Evolutionary conservation across 2,888 invertebrate genomes (phyloP).

Genomic region (Trachelus iudaicus): DNA sequence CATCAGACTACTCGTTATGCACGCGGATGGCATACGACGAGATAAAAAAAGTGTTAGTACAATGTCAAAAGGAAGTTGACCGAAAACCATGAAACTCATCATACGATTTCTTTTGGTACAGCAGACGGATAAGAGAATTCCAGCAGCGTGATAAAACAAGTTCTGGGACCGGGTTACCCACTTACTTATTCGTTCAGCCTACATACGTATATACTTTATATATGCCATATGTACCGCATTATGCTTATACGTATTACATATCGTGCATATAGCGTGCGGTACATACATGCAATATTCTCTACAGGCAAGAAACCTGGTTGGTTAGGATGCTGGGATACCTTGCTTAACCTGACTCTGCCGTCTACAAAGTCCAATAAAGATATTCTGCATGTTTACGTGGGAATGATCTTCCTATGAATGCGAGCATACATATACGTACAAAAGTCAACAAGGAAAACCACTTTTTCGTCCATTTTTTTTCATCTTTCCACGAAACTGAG

Average conservation of each 20-base stretch:
- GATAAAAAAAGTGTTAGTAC: not conserved
- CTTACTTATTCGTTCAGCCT: conserved; percentile 40
- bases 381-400: not conserved
- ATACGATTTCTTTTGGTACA: not conserved
- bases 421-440: not conserved
- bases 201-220: conserved; percentile 40
- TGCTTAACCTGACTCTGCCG: not conserved
- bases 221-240: not conserved
- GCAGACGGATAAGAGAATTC: not conserved
- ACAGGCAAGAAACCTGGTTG: not conserved
- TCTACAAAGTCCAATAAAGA: not conserved
- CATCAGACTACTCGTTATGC: not conserved
- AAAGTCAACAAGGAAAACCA: not conserved
- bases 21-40: not conserved
- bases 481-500: not conserved
- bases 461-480: not conserved
- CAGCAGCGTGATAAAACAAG: conserved; percentile 49
- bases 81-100: not conserved
- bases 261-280: not conserved
- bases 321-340: not conserved
- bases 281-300: not conserved
- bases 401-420: not conserved
- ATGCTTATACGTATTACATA: not conserved
- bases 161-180: conserved; percentile 62
- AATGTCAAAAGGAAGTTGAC: not conserved